These are phyloP conservation scores for Rhogogaster chlorosoma DNA, from an alignment of 2,888 invertebrate genomes.

Conservation along the genomic window DNA sequence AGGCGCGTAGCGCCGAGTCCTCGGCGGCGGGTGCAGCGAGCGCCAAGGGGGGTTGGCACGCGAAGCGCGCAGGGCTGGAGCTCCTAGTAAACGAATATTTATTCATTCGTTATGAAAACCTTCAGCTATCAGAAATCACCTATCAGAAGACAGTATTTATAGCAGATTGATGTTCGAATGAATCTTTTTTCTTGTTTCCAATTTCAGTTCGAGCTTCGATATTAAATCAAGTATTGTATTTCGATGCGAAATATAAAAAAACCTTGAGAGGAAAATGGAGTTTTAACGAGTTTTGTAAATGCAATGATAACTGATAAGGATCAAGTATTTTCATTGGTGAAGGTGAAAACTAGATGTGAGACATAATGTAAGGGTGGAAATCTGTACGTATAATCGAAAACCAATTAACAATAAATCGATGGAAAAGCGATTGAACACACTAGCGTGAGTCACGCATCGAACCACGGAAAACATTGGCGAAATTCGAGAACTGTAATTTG, in stretches of 20 bases:
- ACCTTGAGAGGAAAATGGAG: constrained; percentile 4
- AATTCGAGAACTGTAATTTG: not conserved
- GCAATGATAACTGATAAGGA: not conserved
- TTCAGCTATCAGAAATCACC: too few relatives aligned
- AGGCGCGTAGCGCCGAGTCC: too few relatives aligned
- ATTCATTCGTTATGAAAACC: too few relatives aligned
- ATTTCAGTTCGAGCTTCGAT: not conserved
- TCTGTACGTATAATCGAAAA: constrained; percentile 57
- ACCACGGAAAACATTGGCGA: not conserved
- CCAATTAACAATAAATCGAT: constrained; percentile 54
- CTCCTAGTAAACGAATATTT: too few relatives aligned
- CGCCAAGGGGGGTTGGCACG: too few relatives aligned
- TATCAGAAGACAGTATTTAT: too few relatives aligned
- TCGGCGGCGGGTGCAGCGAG: too few relatives aligned
- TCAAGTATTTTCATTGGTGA: not conserved
- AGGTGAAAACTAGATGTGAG: not conserved
- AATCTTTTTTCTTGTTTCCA: not conserved
- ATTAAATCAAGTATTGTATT: not conserved
- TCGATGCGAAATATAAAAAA: not conserved
- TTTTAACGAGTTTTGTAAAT: not conserved
- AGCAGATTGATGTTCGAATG: not conserved
- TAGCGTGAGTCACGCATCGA: not conserved
- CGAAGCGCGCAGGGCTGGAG: too few relatives aligned
- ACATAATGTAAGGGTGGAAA: not conserved
- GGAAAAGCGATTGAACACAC: constrained; percentile 40